Percentiles rank a stretch among this genome's conserved stretches.
phyloP scores from a whole-genome alignment of 2,888 invertebrate species.

The Cosmorhoe ocellata region DNA sequence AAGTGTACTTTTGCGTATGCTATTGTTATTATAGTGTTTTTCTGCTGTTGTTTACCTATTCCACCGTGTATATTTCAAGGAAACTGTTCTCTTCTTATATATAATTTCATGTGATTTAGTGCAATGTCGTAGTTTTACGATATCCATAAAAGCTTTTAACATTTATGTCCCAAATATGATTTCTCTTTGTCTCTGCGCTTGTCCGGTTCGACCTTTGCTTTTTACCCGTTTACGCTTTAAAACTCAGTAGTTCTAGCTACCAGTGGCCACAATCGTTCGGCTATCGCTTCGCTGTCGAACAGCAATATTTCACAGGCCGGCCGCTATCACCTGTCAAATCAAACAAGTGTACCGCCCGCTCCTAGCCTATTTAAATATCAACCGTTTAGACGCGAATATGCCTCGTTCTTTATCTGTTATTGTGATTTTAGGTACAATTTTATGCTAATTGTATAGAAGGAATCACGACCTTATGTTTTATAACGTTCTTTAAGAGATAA shows the following conservation, averaged over 20 bases:
- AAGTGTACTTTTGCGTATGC: too few species aligned
- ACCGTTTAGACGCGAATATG: constrained; percentile 66
- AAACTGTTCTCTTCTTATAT: too few species aligned
- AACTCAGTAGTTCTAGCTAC: constrained; percentile 30
- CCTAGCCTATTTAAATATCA: constrained; percentile 76
- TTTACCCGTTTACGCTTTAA: constrained; percentile 17
- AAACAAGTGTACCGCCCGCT: constrained; percentile 75
- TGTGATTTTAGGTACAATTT: constrained; percentile 43
- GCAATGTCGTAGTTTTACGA: too few species aligned
- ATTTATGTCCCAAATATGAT: not conserved
- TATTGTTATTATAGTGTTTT: too few species aligned
- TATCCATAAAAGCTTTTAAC: too few species aligned
- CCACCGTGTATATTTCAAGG: too few species aligned
- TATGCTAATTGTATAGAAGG: constrained; percentile 44
- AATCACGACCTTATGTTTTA: constrained; percentile 27
- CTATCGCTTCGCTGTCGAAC: constrained; percentile 53
- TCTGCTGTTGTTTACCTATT: too few species aligned
- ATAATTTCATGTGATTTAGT: too few species aligned
- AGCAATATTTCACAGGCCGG: constrained; percentile 68
- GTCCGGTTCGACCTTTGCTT: constrained; percentile 6
- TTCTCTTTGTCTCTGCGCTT: constrained; percentile 6
- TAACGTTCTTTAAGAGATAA: constrained; percentile 16
- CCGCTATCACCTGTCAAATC: constrained; percentile 79
- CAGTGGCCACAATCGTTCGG: constrained; percentile 46
- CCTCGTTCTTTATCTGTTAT: constrained; percentile 50